Conservation (phyloP, 2,888 invertebrate genomes). For the Oscheius sp. region DNA sequence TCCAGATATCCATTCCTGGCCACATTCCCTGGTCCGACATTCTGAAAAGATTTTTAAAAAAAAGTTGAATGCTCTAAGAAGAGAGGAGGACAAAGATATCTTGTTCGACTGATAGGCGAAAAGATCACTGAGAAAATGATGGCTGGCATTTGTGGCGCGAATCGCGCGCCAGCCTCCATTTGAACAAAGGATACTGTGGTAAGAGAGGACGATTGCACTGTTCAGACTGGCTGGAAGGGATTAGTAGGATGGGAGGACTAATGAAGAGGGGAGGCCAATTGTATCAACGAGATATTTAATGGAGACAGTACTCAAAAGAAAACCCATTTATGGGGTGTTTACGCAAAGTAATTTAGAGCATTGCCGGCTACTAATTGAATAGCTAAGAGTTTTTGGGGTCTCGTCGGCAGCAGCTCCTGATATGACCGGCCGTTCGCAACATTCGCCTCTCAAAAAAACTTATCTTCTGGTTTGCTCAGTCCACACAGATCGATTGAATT, state of each 20-base stretch:
- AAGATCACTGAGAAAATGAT: constrained; percentile 27
- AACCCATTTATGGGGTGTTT: too few species aligned
- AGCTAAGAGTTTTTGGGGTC: constrained; percentile 24
- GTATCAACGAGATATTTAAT: background rate
- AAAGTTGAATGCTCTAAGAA: background rate
- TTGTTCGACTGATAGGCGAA: constrained; percentile 21
- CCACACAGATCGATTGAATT: constrained; percentile 16
- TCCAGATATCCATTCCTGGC: constrained; percentile 13
- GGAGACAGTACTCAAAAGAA: background rate
- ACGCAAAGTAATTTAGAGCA: constrained; percentile 16
- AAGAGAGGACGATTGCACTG: constrained; percentile 26
- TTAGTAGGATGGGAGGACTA: constrained; percentile 15
- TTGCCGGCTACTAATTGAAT: constrained; percentile 12
- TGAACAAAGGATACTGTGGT: constrained; percentile 29
- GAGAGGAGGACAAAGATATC: background rate
- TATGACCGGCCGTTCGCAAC: constrained; percentile 21
- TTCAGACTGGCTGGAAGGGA: constrained; percentile 9
- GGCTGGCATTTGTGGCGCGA: constrained; percentile 24
- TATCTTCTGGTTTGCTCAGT: constrained; percentile 4
- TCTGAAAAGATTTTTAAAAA: background rate
- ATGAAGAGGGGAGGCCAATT: constrained; percentile 9
- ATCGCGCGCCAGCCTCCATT: constrained; percentile 29
- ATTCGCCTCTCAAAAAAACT: constrained; percentile 21
- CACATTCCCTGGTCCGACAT: constrained; percentile 26
- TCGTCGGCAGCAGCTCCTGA: constrained; percentile 10